These are phyloP conservation scores for Siderastrea radians DNA, from an alignment of 92 coral and sea anemone species.

Conservation along the genomic window DNA sequence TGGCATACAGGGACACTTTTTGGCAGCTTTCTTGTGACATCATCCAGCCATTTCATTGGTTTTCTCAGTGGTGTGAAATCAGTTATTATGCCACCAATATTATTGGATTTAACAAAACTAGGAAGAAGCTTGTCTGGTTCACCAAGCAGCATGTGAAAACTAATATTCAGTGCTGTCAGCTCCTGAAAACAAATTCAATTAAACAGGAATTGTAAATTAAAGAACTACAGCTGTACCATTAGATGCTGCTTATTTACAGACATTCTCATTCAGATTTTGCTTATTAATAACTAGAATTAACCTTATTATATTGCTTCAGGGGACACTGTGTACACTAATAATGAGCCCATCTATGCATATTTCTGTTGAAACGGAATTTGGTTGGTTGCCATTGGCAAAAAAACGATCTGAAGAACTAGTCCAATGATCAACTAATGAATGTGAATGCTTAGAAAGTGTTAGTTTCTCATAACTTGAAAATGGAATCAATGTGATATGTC, in stretches of 20 bases:
- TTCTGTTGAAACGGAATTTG: too few relatives aligned
- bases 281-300: too few relatives aligned
- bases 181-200: constrained; percentile 48
- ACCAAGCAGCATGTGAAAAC: constrained; percentile 82
- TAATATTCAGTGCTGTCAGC: constrained; percentile 60
- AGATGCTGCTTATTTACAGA: background rate
- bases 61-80: constrained; percentile 79
- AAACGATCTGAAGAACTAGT: too few relatives aligned
- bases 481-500: too few relatives aligned
- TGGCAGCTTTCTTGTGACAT: constrained; percentile 55
- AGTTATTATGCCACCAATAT: constrained; percentile 76
- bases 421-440: too few relatives aligned
- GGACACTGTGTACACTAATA: too few relatives aligned
- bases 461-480: too few relatives aligned
- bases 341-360: too few relatives aligned
- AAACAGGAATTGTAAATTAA: background rate
- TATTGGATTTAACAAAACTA: constrained; percentile 52
- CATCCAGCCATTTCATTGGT: constrained; percentile 69
- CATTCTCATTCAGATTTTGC: too few relatives aligned
- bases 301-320: too few relatives aligned
- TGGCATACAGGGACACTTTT: constrained; percentile 76
- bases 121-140: constrained; percentile 74
- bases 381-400: too few relatives aligned
- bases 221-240: background rate
- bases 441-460: too few relatives aligned